Percentiles rank a stretch among this genome's conserved stretches.
Evolutionary conservation across 2,888 invertebrate species (phyloP).

Genomic region (Leptinotarsa juncta): DNA sequence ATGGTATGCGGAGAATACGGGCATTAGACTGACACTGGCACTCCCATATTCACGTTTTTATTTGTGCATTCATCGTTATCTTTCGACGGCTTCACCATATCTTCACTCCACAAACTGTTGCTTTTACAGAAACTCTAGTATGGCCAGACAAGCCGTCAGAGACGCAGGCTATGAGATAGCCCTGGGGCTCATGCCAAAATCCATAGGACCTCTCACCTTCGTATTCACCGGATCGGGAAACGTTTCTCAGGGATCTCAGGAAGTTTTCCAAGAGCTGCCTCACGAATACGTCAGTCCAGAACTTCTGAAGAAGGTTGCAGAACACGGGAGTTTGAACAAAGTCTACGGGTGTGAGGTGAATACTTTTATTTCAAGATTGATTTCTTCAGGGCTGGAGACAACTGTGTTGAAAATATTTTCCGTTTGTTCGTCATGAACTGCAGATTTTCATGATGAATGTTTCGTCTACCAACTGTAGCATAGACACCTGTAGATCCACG

Average conservation of each 20-base stretch:
- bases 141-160: conserved; percentile 96
- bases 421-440: too few relatives aligned
- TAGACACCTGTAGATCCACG: too few relatives aligned
- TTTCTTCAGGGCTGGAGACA: too few relatives aligned
- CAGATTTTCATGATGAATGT: too few relatives aligned
- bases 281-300: conserved; percentile 97
- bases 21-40: too few relatives aligned
- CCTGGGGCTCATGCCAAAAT: conserved; percentile 94
- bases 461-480: too few relatives aligned
- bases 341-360: conserved; percentile 94
- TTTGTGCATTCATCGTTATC: too few relatives aligned
- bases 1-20: too few relatives aligned
- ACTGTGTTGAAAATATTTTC: too few relatives aligned
- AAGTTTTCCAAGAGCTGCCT: conserved; percentile 96
- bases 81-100: too few relatives aligned
- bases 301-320: conserved; percentile 93
- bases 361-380: not conserved
- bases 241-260: conserved; percentile 91
- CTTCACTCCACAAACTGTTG: not conserved
- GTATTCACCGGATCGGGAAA: conserved; percentile 99
- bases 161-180: conserved; percentile 99
- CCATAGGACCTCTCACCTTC: conserved; percentile 96
- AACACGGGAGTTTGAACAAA: conserved; percentile 96
- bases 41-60: too few relatives aligned
- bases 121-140: conserved; percentile 84